Evolutionary conservation across 2,797 vertebrate genomes (phyloP).

Genomic region (Pangasius macronema): DNA sequence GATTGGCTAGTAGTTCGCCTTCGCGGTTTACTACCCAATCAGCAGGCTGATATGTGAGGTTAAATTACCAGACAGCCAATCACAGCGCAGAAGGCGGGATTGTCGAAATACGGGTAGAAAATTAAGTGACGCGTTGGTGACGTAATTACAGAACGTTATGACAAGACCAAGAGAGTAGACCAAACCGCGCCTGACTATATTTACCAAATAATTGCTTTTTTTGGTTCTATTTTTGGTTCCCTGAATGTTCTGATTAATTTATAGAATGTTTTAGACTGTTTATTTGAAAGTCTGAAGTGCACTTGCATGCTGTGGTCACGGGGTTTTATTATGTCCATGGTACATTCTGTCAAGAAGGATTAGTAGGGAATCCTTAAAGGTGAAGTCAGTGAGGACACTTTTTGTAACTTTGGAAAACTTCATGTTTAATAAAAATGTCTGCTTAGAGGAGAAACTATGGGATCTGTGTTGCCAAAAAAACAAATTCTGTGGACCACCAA

Average conservation of each 20-base stretch:
- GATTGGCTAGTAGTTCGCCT: neutral
- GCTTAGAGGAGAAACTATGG: neutral
- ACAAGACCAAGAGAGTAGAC: neutral
- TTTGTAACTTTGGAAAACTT: neutral
- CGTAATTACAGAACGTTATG: neutral
- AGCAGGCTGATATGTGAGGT: too few relatives aligned
- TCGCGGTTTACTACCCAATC: neutral
- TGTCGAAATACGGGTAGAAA: neutral
- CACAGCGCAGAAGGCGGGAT: neutral
- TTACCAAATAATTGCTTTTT: neutral
- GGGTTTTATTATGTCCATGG: neutral
- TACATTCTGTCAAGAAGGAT: neutral
- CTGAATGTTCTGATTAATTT: neutral
- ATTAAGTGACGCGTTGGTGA: neutral
- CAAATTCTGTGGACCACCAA: neutral
- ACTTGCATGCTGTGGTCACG: neutral
- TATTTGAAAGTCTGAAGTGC: neutral
- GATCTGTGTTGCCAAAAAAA: neutral
- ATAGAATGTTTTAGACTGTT: neutral
- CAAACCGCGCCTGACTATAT: neutral
- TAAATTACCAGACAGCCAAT: neutral
- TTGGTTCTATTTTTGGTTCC: neutral
- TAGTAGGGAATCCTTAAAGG: neutral
- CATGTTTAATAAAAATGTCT: neutral
- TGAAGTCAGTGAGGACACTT: neutral